Evolutionary conservation across 2,888 invertebrate species (phyloP).

Genomic region (Sclerodermus sp.): DNA sequence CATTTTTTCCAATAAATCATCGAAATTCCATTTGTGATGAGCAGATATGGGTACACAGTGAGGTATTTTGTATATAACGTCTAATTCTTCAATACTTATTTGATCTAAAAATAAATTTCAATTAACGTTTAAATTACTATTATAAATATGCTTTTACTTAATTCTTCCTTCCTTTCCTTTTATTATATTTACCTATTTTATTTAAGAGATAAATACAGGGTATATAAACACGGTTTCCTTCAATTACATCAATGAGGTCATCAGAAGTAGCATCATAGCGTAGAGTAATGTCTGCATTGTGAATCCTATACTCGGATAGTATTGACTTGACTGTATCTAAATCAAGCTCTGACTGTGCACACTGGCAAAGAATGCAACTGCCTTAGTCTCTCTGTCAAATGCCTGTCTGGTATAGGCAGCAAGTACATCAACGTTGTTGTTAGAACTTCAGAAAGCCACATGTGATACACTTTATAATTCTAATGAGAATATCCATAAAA

Average conservation of each 20-base stretch:
- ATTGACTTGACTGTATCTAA: slow-evolving; percentile 93
- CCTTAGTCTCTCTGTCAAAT: slow-evolving; percentile 12
- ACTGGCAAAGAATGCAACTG: slow-evolving; percentile 56
- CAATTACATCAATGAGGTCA: slow-evolving; percentile 97
- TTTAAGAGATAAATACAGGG: slow-evolving; percentile 98
- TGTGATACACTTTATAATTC: background rate
- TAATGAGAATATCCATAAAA: background rate
- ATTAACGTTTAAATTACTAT: too few relatives aligned
- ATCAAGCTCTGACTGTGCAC: slow-evolving; percentile 91
- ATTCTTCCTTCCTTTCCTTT: slow-evolving; percentile 1
- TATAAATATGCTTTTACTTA: background rate
- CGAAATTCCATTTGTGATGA: slow-evolving; percentile 99
- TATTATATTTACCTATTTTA: slow-evolving; percentile 78
- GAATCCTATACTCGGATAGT: slow-evolving; percentile 95
- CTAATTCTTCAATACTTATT: slow-evolving; percentile 93
- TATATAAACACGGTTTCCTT: slow-evolving; percentile 97
- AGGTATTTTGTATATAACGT: slow-evolving; percentile 98
- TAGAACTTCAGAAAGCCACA: slow-evolving; percentile 7
- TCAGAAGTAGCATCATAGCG: slow-evolving; percentile 95
- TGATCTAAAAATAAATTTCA: slow-evolving; percentile 67
- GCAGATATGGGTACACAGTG: slow-evolving; percentile 99
- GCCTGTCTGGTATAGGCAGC: background rate
- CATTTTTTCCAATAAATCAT: slow-evolving; percentile 95
- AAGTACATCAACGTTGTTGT: slow-evolving; percentile 3
- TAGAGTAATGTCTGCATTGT: slow-evolving; percentile 96